Evolutionary conservation across 2,113 vertebrate species (phyloP).

Genomic region (Melanerpes formicivorus): DNA sequence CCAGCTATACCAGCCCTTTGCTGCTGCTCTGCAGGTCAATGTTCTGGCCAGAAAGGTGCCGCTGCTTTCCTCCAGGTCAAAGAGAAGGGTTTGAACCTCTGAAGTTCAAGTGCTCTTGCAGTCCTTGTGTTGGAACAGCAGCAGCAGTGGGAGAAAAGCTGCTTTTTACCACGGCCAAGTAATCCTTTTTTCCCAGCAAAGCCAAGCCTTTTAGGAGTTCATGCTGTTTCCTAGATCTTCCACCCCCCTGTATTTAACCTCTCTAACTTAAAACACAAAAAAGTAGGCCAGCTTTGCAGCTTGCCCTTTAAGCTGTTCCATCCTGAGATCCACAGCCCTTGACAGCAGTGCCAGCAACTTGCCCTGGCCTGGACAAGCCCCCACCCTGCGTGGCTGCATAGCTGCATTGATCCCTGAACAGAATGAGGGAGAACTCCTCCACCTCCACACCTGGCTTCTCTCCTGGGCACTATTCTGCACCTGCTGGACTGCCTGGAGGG

Average conservation of each 20-base stretch:
- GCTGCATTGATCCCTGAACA: neutral
- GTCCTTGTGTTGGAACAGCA: neutral
- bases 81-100: neutral
- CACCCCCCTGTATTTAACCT: neutral
- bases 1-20: fast-evolving
- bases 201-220: neutral
- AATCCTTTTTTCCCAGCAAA: neutral
- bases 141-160: neutral
- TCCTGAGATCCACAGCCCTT: fast-evolving
- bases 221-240: neutral
- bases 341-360: neutral
- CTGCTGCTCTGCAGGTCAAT: neutral
- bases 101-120: neutral
- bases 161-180: neutral
- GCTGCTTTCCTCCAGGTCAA: neutral
- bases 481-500: neutral
- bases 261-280: neutral
- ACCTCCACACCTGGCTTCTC: fast-evolving
- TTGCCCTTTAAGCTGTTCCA: neutral
- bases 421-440: neutral
- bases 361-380: neutral
- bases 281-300: neutral
- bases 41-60: neutral
- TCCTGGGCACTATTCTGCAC: neutral
- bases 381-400: neutral